Conservation (phyloP, 2,113 vertebrate species). For the Mionectes macconnelli region DNA sequence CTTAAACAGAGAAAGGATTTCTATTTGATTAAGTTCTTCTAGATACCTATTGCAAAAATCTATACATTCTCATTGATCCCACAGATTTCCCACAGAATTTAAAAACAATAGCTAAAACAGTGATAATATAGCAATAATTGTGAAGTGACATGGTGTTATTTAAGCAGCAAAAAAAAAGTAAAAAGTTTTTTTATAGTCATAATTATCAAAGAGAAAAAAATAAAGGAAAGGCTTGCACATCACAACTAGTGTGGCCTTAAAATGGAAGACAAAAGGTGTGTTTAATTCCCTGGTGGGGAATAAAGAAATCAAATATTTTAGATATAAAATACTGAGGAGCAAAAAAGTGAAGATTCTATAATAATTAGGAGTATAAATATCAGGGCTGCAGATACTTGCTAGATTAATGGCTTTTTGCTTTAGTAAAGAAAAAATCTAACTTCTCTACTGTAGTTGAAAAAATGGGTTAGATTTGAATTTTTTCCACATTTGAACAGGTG, state of each 20-base stretch:
- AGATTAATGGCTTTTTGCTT: background rate
- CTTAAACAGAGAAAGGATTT: background rate
- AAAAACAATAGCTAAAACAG: background rate
- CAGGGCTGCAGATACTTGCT: background rate
- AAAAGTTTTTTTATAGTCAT: background rate
- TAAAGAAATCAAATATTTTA: background rate
- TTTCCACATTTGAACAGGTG: background rate
- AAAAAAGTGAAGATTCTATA: background rate
- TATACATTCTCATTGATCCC: background rate
- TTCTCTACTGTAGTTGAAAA: background rate
- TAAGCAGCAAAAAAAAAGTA: background rate
- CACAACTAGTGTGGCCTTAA: background rate
- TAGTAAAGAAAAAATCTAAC: background rate
- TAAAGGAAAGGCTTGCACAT: background rate
- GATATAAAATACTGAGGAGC: background rate
- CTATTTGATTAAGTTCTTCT: background rate
- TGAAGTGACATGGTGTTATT: background rate
- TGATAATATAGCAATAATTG: background rate
- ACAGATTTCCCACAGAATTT: background rate
- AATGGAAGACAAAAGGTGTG: background rate
- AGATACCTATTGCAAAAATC: background rate
- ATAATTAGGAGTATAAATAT: background rate
- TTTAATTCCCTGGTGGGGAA: background rate
- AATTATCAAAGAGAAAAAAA: background rate
- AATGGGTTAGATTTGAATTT: background rate